Base-by-base conservation (phyloP, 2,797 vertebrate species). In the Lophius americanus region DNA sequence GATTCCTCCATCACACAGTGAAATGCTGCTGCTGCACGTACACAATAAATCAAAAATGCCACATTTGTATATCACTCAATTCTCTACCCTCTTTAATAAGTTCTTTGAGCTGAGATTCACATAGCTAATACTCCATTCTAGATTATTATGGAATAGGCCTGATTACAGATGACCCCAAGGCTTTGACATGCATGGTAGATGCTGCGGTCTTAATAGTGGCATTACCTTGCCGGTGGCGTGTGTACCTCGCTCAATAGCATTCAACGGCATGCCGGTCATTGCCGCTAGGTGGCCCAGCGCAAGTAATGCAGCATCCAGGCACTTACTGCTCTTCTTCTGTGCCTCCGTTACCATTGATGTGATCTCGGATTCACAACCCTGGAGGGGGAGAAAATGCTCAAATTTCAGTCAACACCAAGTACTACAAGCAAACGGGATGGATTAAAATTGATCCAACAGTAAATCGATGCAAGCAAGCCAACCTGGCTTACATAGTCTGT, bases 351-450 rank as follows among this genome's bases (percentile, higher is more conserved):
- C 96, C 96, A 99, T 95, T 0, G 95, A 95, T 9, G 95, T 90
- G 82, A 99, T 96, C 90, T 99, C 98, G 6, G 95, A 97, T 81
- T 94, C 95, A 75, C 97, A 98, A 0, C 96, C 97, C 98, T 99
- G 54, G 68, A 52, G 11, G 32, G 32, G 51, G 12, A 42, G 44
- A 51, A 13, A n/a, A 51, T 46, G 52, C 9, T 12, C 35, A 36
- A 55, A 61, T 58, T 76, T 67, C 41, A 62, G 59, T 67, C 32
- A 73, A 63, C 71, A 82, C 79, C 14, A 48, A 60, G 61, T 70
- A 56, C 68, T 60, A 62, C 60, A 80, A 79, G 78, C 50, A 41
- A 73, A 79, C 62, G 37, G 66, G 62, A 59, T 62, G 69, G 71
- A 75, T 84, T 83, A 60, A 78, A 88, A 84, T 84, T 49, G 50